These are phyloP conservation scores for Belgica antarctica DNA, from an alignment of 2,888 invertebrate genomes.

Conservation along the genomic window DNA sequence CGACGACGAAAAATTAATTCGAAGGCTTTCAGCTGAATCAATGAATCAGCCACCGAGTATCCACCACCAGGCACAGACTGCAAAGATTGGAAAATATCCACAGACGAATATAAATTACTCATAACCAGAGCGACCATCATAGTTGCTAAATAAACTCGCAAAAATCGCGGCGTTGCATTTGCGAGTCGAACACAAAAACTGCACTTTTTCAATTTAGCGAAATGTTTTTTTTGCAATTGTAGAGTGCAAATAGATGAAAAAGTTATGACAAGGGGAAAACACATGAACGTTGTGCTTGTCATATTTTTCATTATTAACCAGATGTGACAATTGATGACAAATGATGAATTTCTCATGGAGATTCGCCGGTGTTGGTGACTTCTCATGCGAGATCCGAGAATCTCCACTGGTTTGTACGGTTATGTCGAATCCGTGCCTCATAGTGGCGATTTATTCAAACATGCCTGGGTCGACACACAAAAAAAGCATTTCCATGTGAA, in stretches of 20 bases:
- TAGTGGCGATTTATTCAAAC: background rate
- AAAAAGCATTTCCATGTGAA: conserved; percentile 14
- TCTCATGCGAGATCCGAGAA: background rate
- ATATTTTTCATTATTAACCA: conserved; percentile 42
- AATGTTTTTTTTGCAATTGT: background rate
- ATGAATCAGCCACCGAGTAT: no score
- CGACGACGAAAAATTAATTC: no score
- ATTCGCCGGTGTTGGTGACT: background rate
- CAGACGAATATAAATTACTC: background rate
- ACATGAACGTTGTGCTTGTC: background rate
- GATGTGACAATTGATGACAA: conserved; percentile 36
- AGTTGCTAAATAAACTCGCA: background rate
- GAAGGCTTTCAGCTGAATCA: no score
- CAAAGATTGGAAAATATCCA: background rate
- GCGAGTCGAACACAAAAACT: background rate
- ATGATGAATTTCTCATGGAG: conserved; percentile 20
- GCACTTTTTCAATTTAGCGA: background rate
- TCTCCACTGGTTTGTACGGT: background rate
- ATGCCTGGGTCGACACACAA: background rate
- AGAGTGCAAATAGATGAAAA: background rate
- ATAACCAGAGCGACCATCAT: background rate
- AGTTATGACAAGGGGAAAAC: background rate
- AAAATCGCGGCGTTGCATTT: background rate
- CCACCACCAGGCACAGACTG: no score
- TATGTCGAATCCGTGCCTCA: background rate